Percentiles rank a stretch among this genome's conserved stretches.
Conservation (phyloP, 2,888 invertebrate genomes). For the Mesorhabditis spiculigera region DNA sequence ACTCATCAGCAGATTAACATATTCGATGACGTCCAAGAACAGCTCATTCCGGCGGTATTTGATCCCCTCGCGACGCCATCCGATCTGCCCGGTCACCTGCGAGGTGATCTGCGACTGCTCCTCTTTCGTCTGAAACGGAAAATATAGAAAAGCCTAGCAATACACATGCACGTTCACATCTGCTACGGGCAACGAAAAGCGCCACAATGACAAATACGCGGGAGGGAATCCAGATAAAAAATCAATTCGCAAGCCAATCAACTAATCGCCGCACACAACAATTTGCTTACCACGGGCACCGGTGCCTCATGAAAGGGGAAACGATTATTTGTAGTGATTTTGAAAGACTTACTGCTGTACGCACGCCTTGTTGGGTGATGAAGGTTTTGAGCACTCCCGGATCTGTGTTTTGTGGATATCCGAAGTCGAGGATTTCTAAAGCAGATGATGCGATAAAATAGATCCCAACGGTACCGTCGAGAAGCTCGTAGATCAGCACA, state of each 20-base stretch:
- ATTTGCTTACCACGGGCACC: slow-evolving; percentile 26
- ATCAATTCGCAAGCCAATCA: too few relatives aligned
- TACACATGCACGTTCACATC: too few relatives aligned
- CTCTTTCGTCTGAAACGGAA: slow-evolving; percentile 79
- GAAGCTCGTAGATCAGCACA: slow-evolving; percentile 94
- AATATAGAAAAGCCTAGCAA: too few relatives aligned
- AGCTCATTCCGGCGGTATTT: slow-evolving; percentile 96
- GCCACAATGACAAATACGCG: too few relatives aligned
- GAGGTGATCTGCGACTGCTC: slow-evolving; percentile 99
- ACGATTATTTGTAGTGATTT: slow-evolving; percentile 8
- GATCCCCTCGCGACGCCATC: slow-evolving; percentile 97
- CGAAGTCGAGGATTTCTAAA: slow-evolving; percentile 95
- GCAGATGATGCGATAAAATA: neutral
- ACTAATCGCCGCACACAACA: slow-evolving; percentile 13
- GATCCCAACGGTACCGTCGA: slow-evolving; percentile 69
- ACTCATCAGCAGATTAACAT: slow-evolving; percentile 97
- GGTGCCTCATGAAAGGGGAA: slow-evolving; percentile 28
- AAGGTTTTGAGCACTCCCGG: slow-evolving; percentile 98
- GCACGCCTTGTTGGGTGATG: slow-evolving; percentile 96
- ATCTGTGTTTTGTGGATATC: slow-evolving; percentile 99
- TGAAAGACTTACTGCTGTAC: slow-evolving; percentile 50
- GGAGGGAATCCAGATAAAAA: too few relatives aligned
- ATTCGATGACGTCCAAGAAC: slow-evolving; percentile 96
- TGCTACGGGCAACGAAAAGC: too few relatives aligned
- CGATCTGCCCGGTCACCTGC: slow-evolving; percentile 76